A percentile compares a stretch with the other conserved stretches of the same genome.
phyloP scores from a whole-genome alignment of 2,797 vertebrate species.

The Xenentodon cancila region DNA sequence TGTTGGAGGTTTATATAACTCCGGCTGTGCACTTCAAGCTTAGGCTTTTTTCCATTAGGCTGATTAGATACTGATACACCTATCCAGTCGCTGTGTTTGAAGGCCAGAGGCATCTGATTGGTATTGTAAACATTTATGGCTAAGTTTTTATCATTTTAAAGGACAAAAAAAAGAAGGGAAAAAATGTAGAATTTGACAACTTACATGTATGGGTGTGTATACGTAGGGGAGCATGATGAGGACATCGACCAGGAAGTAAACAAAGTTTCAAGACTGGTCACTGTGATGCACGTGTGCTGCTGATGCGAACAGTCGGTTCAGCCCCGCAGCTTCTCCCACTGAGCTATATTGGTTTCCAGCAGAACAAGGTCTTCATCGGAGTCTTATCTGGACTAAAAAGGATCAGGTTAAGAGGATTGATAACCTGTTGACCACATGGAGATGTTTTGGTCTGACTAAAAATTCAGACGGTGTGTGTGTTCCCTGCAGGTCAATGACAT shows the following conservation, averaged over 20 bases:
- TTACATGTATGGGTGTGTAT: too few species aligned
- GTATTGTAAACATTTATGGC: too few species aligned
- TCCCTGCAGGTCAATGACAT: too few species aligned
- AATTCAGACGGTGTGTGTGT: not conserved
- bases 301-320: too few species aligned
- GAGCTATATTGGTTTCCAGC: constrained; percentile 64
- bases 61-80: constrained; percentile 56
- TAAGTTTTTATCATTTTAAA: too few species aligned
- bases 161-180: too few species aligned
- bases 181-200: too few species aligned
- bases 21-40: not conserved
- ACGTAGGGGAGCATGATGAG: constrained; percentile 4
- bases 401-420: constrained; percentile 79
- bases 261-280: constrained; percentile 30
- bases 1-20: constrained; percentile 9
- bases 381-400: constrained; percentile 72
- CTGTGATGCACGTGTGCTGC: too few species aligned
- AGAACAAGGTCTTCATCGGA: constrained; percentile 56
- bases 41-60: constrained; percentile 53
- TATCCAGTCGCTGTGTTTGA: constrained; percentile 35
- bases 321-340: not conserved
- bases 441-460: constrained; percentile 52
- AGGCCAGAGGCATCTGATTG: constrained; percentile 20
- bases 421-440: constrained; percentile 49
- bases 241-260: constrained; percentile 45